A percentile compares a stretch with the other conserved stretches of the same genome.
These are phyloP conservation scores for Macrotrachela quadricornifera DNA, from an alignment of 1,140 invertebrate species.

Conservation along the genomic window DNA sequence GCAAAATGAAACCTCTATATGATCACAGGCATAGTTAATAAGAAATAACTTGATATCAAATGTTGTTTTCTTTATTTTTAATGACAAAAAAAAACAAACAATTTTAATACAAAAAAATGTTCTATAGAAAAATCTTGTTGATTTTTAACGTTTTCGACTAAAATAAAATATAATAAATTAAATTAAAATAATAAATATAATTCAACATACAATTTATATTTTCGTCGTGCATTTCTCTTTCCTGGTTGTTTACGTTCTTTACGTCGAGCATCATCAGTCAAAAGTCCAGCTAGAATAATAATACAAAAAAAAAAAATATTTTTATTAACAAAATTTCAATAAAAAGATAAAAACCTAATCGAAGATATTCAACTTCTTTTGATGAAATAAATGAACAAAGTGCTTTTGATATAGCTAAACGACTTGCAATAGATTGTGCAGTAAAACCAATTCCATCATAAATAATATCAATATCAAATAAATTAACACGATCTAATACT, in stretches of 20 bases:
- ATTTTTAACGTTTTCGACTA: too few species aligned
- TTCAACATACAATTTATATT: constrained; percentile 37
- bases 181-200: too few species aligned
- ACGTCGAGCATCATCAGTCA: constrained; percentile 53
- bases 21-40: too few species aligned
- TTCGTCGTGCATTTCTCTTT: constrained; percentile 65
- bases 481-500: constrained; percentile 47
- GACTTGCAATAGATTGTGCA: constrained; percentile 57
- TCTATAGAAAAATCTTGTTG: too few species aligned
- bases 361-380: constrained; percentile 56
- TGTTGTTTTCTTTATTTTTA: too few species aligned
- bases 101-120: too few species aligned
- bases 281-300: constrained; percentile 50
- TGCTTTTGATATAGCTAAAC: constrained; percentile 55
- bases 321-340: too few species aligned
- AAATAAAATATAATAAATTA: too few species aligned
- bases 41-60: too few species aligned
- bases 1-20: too few species aligned
- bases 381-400: constrained; percentile 56
- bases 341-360: constrained; percentile 42
- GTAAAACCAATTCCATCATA: constrained; percentile 42
- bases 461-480: constrained; percentile 62
- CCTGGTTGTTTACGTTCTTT: constrained; percentile 81
- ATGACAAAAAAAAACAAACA: too few species aligned
- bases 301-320: too few species aligned